Evolutionary conservation across 2,797 vertebrate genomes (phyloP), one percentile per base, ranked within the genome.

Genomic region (Sarcophilus harrisii): DNA sequence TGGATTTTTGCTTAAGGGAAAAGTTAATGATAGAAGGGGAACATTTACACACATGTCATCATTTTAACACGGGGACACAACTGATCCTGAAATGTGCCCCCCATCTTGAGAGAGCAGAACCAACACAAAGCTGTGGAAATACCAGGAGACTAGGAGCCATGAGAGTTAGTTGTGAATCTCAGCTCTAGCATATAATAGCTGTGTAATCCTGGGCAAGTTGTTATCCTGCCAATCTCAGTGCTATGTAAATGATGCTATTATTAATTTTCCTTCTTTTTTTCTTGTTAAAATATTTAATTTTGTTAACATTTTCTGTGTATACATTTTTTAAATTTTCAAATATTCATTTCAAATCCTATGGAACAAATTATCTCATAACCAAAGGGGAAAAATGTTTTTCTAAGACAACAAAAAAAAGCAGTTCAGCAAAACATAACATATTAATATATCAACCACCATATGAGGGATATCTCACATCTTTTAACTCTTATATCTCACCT

Each of bases 1-100:
- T 96, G 92, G 18, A 28, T 58, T 94, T 94, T 60, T 94, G 21
- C 92, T 91, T 94, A 13, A 89, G 95, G 92, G 55, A 59, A 93
- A 94, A 92, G 93, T 91, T 93, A 54, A 95, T 60, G 93, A 49
- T 29, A 91, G 92, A 59, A 94, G 52, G 45, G 58, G 60, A 30
- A 30, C 28, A 18, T 81, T 90, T 11, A 45, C 73, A 81, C 45
- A 24, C 45, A 81, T 24, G 8, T 18, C 21, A 24, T 11, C 38
- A 45, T 24, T 21, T 18, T 45, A 81, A 81, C 9, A 73, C 24
- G 9, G 18, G 38, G 73, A 45, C 21, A 18, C 21, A 81, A 9
- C n/a, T 45, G 6, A 81, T 73, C n/a, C 5, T 21, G n/a, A 73
- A n/a, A 21, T 73, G 38, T 45, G 38, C 0, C 38, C 18, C n/a